Conservation (phyloP, 2,888 invertebrate species). For the Drymonia ruficornis region DNA sequence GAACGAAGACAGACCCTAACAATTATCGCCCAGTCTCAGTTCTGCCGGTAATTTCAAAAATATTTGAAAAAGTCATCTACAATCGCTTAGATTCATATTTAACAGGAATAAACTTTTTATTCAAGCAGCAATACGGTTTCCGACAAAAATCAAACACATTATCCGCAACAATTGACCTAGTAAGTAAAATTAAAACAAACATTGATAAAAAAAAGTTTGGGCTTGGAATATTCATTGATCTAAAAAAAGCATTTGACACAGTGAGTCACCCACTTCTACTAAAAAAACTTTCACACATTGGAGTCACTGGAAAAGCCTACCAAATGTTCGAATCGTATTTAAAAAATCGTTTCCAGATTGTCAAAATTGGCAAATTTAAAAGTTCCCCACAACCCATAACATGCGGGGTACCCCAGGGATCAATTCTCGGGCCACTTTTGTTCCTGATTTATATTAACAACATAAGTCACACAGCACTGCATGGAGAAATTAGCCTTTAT, state of each 20-base stretch:
- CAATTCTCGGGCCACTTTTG: neutral
- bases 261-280: too few species aligned
- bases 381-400: neutral
- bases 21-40: conserved; percentile 30
- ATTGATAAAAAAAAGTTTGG: neutral
- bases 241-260: neutral
- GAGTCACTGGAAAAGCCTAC: neutral
- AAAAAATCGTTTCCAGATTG: neutral
- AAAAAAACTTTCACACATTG: neutral
- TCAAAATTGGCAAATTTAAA: neutral
- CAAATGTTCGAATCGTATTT: conserved; percentile 2
- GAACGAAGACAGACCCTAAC: conserved; percentile 20
- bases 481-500: neutral
- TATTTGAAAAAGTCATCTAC: conserved; percentile 11
- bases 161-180: neutral
- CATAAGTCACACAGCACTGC: neutral
- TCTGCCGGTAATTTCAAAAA: conserved; percentile 11
- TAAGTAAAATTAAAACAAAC: neutral
- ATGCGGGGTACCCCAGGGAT: neutral
- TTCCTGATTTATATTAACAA: neutral
- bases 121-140: neutral
- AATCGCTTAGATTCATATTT: conserved; percentile 4
- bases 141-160: neutral
- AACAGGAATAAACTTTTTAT: conserved; percentile 5
- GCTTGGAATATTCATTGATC: neutral